Conservation (phyloP, 1,140 invertebrate species). For the Dreissena polymorpha region DNA sequence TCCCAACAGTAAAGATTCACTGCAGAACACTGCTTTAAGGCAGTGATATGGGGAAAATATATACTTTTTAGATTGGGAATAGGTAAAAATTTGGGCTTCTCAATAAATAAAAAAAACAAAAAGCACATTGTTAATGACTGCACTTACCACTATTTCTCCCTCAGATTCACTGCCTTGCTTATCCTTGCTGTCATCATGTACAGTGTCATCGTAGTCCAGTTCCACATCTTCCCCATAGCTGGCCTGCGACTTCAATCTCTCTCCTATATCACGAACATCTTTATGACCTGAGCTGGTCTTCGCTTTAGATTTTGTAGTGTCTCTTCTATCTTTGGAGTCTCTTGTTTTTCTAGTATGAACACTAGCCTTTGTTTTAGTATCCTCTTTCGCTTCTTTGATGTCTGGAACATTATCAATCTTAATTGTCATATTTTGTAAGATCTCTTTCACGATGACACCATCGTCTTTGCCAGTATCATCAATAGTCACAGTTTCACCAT, state of each 20-base stretch:
- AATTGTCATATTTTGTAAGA: conserved; percentile 49
- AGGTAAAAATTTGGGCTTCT: too few species aligned
- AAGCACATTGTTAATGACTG: too few species aligned
- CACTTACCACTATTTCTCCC: conserved; percentile 47
- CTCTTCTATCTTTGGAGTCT: conserved; percentile 38
- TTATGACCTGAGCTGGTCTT: conserved; percentile 10
- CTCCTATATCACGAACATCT: conserved; percentile 44
- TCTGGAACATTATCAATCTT: conserved; percentile 28
- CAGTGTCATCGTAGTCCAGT: conserved; percentile 68
- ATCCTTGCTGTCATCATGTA: conserved; percentile 45
- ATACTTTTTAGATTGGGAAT: too few species aligned
- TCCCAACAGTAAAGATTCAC: too few species aligned
- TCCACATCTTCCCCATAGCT: conserved; percentile 72
- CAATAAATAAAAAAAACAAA: too few species aligned
- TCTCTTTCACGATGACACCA: conserved; percentile 40
- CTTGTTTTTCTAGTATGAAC: conserved; percentile 30
- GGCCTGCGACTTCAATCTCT: conserved; percentile 44
- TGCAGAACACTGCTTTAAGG: too few species aligned
- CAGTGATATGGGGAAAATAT: too few species aligned
- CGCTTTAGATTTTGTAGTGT: conserved; percentile 11
- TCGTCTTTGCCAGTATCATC: conserved; percentile 52
- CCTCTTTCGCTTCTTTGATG: conserved; percentile 3
- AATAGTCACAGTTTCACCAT: conserved; percentile 57
- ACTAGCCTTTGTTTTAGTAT: conserved; percentile 21
- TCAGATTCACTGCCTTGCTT: conserved; percentile 44